A percentile compares a stretch with the other conserved stretches of the same genome.
These are phyloP conservation scores for Sialia sialis DNA, from an alignment of 2,113 vertebrate species.

Conservation along the genomic window DNA sequence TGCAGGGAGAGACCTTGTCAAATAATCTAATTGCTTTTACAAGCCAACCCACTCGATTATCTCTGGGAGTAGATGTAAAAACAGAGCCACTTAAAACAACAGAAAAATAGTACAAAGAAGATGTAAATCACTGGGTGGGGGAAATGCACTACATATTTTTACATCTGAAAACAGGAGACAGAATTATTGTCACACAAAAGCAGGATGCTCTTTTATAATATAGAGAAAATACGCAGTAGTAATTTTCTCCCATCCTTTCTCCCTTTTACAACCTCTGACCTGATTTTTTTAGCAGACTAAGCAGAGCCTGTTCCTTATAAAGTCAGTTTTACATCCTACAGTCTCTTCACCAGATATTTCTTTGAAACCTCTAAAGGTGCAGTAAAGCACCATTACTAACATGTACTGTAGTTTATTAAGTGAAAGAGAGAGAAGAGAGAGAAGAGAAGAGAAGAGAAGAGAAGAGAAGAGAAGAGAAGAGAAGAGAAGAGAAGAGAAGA, in stretches of 20 bases:
- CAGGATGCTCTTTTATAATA: not conserved
- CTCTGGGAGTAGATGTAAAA: constrained; percentile 29
- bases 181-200: not conserved
- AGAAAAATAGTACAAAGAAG: constrained; percentile 6
- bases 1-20: constrained; percentile 33
- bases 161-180: constrained; percentile 1
- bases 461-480: not conserved
- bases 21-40: constrained; percentile 50
- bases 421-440: not conserved
- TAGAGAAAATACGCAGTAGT: not conserved
- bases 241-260: not conserved
- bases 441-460: no score
- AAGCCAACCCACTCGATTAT: constrained; percentile 27
- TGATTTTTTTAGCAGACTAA: not conserved
- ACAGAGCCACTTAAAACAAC: constrained; percentile 24
- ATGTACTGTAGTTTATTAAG: not conserved
- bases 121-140: constrained; percentile 18
- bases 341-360: not conserved
- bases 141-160: constrained; percentile 19
- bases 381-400: not conserved
- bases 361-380: not conserved
- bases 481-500: not conserved
- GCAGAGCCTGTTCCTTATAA: not conserved
- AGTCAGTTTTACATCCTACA: not conserved
- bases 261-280: not conserved